These are phyloP conservation scores for Acleris sparsana DNA, from an alignment of 2,888 invertebrate genomes.

Conservation along the genomic window DNA sequence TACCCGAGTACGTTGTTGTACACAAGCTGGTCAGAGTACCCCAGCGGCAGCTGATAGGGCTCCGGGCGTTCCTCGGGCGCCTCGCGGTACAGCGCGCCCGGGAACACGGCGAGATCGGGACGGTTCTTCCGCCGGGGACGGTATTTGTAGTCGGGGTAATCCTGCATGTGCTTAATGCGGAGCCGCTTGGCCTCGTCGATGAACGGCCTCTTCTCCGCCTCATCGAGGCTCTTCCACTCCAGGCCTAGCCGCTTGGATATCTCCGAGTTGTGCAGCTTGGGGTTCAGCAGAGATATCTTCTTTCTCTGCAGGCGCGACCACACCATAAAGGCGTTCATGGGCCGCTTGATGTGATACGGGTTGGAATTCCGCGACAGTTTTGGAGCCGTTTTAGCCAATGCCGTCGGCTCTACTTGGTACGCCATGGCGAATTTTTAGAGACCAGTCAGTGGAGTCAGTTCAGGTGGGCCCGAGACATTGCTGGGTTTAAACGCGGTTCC, in stretches of 20 bases:
- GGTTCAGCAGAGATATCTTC: constrained; percentile 92
- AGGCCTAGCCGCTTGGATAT: constrained; percentile 92
- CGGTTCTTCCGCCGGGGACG: constrained; percentile 86
- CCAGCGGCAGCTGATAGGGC: constrained; percentile 63
- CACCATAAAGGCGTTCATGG: constrained; percentile 99
- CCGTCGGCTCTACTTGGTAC: constrained; percentile 59
- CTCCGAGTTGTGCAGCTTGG: constrained; percentile 90
- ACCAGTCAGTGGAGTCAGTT: constrained; percentile 16
- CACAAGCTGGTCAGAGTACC: constrained; percentile 70
- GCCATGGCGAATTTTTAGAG: constrained; percentile 51
- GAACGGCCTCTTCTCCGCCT: constrained; percentile 92
- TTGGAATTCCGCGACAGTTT: constrained; percentile 82
- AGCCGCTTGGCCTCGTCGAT: constrained; percentile 94
- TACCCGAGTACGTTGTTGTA: constrained; percentile 77
- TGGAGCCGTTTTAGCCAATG: constrained; percentile 53
- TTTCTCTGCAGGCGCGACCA: constrained; percentile 96
- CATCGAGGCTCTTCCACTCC: constrained; percentile 93
- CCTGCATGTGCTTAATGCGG: constrained; percentile 88
- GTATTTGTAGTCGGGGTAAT: constrained; percentile 89
- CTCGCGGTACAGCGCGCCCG: constrained; percentile 59
- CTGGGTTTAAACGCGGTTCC: background rate
- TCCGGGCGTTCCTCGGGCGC: constrained; percentile 70
- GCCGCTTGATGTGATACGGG: constrained; percentile 93
- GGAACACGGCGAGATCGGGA: constrained; percentile 63
- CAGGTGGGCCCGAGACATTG: background rate